A percentile compares a stretch with the other conserved stretches of the same genome.
phyloP scores from a whole-genome alignment of 1,140 invertebrate genomes.

The Neuroterus valhalla region DNA sequence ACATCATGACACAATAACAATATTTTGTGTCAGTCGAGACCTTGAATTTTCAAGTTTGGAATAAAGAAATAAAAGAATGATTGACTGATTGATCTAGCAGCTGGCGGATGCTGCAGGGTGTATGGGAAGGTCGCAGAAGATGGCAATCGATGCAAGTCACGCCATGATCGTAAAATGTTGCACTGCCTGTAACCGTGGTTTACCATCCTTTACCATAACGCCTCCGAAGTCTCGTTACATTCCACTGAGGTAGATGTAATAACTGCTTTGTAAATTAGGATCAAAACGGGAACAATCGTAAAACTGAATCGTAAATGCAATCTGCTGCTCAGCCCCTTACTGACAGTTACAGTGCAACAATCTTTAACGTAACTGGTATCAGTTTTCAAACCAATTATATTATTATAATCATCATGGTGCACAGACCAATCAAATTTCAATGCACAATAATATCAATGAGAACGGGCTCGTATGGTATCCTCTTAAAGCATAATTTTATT shows the following conservation, averaged over 20 bases:
- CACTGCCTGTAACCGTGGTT: slow-evolving; percentile 21
- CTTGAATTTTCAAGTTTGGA: slow-evolving; percentile 2
- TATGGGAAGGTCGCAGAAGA: slow-evolving; percentile 40
- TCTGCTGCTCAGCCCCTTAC: slow-evolving; percentile 2
- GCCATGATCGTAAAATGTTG: slow-evolving; percentile 46
- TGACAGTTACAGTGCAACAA: slow-evolving; percentile 3
- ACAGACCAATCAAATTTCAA: no score
- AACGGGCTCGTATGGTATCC: no score
- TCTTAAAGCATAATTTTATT: no score
- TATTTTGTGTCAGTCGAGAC: not conserved
- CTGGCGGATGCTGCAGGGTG: slow-evolving; percentile 43
- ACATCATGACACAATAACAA: no score
- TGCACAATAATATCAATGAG: no score
- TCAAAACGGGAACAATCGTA: slow-evolving; percentile 25
- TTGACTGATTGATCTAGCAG: slow-evolving; percentile 39
- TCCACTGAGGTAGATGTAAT: slow-evolving; percentile 14
- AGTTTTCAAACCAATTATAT: no score
- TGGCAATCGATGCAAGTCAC: slow-evolving; percentile 52
- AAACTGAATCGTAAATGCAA: not conserved
- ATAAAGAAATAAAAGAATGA: slow-evolving; percentile 38
- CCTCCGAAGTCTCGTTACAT: slow-evolving; percentile 8
- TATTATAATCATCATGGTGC: no score
- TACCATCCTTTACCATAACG: slow-evolving; percentile 22
- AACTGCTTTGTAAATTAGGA: slow-evolving; percentile 24
- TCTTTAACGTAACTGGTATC: not conserved